Evolutionary conservation across 1,140 invertebrate genomes (phyloP), one percentile per base, ranked within the genome.

Genomic region (Trichoplusia ni): DNA sequence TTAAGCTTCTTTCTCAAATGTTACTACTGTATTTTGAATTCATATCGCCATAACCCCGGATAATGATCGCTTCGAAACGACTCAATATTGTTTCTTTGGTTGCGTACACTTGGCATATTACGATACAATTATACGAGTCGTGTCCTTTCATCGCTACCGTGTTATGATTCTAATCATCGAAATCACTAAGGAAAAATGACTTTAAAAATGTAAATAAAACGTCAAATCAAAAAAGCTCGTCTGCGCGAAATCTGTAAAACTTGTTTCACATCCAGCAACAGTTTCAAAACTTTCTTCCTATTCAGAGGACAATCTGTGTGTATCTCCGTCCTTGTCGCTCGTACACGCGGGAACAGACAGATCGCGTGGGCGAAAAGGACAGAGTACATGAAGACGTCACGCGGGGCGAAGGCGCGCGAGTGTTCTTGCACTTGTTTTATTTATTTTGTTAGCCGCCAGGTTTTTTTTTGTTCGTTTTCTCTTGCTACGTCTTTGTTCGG

Each of bases 381-480:
- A 68, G 77, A 42, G 33, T 67, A 84, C 81, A 88, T 90, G 81
- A 89, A 89, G 86, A 90, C 85, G 85, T 90, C 85, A 90, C 81
- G 79, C 79, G 71, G 82, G 71, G 79, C 77, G 75, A 70, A 82
- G 77, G 82, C 81, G 82, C 80, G 83, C 82, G 84, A 81, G 75
- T 83, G 80, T 86, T 85, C 79, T 84, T 85, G 82, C 84, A 86
- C 84, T 89, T 86, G 79, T 82, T 89, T 89, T 87, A 79, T 89
- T 89, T 84, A 81, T 83, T 86, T 88, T 85, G 79, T 84, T 69
- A 65, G 71, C 83, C 74, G 83, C 75, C 75, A 77, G 78, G 58
- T 82, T 82, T 84, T 81, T 76, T 86, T 78, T 74, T 79, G 71
- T 74, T 75, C 60, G 44, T 79, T 81, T 82, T 81, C 76, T 80